Base-by-base conservation (phyloP, 2,797 vertebrate species). In the Ataeniobius toweri region DNA sequence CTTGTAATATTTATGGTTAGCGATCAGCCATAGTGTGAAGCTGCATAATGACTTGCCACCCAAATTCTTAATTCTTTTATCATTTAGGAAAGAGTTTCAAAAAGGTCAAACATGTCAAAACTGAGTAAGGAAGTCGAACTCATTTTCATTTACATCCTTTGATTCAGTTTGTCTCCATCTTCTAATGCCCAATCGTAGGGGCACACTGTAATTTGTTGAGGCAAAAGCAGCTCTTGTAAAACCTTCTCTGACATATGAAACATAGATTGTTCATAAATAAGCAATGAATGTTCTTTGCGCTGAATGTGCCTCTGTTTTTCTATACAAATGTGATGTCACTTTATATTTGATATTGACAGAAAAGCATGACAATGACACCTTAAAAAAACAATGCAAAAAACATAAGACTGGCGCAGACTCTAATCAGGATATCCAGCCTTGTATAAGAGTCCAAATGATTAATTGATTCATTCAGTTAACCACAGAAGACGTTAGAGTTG, bases 251-350 rank as follows among this genome's bases (percentile, higher is more conserved):
- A 91, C 90, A 91, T 87, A 92, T 85, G 86, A 93, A 91, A 89
- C 88, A 81, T 79, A 84, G 71, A 69, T 48, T 0, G 1, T 73
- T 88, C 90, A 94, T 94, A 75, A 94, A 95, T 93, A 94, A 93
- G 85, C 86, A 93, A 75, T 36, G 48, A 71, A 63, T 73, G 76
- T 87, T 87, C 78, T 76, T 78, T 78, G 84, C 46, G 0, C 75
- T 3, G 73, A 86, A 79, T 44, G 74, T 13, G 75, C 76, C 80
- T 46, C 28, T 31, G 77, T 83, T 86, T 80, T 83, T 79, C 70
- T 73, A 24, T 78, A 82, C 82, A 81, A 84, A 87, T 77, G 71
- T 79, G 61, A 75, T 76, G 79, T 67, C 58, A 77, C 58, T 81
- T 78, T 75, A 80, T 63, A 73, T 89, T 65, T 83, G 76, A 90